A percentile compares a stretch with the other conserved stretches of the same genome.
These are phyloP conservation scores for Heteromurus nitidus DNA, from an alignment of 2,888 invertebrate species.

Conservation along the genomic window DNA sequence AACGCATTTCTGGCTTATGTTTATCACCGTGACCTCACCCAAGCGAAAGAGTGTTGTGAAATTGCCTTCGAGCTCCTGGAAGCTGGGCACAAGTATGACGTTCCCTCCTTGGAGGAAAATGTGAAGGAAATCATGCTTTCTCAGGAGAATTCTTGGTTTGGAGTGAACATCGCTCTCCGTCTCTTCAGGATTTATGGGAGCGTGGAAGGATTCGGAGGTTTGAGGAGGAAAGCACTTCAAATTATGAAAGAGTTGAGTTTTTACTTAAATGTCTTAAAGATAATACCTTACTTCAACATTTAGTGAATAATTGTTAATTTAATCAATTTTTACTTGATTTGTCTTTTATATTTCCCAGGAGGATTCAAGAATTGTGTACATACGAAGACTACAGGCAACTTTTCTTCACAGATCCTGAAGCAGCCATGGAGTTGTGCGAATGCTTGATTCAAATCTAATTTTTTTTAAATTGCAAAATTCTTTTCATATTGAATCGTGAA, in stretches of 20 bases:
- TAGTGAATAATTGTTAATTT: too few species aligned
- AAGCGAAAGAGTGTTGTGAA: not conserved
- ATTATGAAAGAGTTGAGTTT: not conserved
- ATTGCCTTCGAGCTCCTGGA: not conserved
- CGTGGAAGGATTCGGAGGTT: not conserved
- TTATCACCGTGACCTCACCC: not conserved
- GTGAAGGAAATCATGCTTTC: not conserved
- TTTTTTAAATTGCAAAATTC: too few species aligned
- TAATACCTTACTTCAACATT: too few species aligned
- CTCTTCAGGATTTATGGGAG: not conserved
- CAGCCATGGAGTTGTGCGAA: too few species aligned
- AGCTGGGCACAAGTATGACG: not conserved
- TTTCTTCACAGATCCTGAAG: too few species aligned
- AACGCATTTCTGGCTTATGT: not conserved
- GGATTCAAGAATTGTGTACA: too few species aligned
- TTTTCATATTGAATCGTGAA: too few species aligned
- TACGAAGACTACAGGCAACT: too few species aligned
- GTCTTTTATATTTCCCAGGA: too few species aligned
- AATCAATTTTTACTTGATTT: too few species aligned
- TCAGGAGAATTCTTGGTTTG: not conserved
- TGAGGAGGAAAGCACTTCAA: not conserved
- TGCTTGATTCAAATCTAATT: too few species aligned
- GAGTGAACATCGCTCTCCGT: not conserved
- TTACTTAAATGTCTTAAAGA: too few species aligned
- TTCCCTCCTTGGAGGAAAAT: not conserved